Conservation (phyloP, 2,113 vertebrate genomes). For the Hystrix cristata region DNA sequence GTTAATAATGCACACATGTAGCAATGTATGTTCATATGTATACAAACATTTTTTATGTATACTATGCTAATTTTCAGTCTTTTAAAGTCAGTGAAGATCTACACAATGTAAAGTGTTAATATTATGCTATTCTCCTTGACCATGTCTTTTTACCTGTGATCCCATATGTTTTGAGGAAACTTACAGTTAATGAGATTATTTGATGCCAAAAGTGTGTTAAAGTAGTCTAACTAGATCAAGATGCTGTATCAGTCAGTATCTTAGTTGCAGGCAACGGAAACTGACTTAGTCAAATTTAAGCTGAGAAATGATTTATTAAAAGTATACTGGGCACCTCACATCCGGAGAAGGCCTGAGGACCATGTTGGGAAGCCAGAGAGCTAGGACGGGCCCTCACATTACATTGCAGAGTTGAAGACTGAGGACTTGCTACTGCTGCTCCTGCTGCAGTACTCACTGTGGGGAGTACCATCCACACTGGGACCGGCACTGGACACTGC, state of each 20-base stretch:
- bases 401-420: neutral
- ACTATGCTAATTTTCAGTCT: neutral
- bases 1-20: neutral
- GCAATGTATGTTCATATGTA: neutral
- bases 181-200: neutral
- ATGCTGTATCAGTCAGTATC: neutral
- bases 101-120: neutral
- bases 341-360: neutral
- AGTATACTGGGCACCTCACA: neutral
- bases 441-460: rapidly evolving
- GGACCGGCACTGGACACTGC: neutral
- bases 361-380: neutral
- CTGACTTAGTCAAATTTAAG: neutral
- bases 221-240: neutral
- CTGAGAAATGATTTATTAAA: neutral
- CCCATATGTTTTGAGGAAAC: neutral
- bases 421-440: neutral
- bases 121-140: neutral
- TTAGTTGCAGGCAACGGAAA: neutral
- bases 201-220: neutral
- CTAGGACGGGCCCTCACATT: neutral
- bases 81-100: neutral
- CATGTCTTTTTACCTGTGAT: neutral
- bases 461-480: rapidly evolving
- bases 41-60: neutral